phyloP scores from a whole-genome alignment of 30 jellyfish, hydroid and myxozoan species.

The Pelagia noctiluca region DNA sequence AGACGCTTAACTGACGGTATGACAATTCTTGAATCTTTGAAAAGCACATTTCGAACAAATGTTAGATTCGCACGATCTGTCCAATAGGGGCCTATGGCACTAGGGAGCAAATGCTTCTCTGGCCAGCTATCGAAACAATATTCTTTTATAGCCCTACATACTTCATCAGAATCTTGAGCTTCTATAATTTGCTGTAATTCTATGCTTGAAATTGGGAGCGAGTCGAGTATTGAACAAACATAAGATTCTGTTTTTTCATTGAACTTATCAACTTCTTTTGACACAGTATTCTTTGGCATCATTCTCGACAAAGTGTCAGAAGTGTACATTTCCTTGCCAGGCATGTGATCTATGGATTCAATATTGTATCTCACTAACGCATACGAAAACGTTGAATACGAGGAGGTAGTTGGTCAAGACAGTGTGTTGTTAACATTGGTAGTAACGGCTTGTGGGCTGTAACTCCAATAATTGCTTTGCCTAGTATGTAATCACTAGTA shows the following conservation, averaged over 20 bases:
- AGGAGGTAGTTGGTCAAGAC: conserved; percentile 54
- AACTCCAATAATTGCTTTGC: conserved; percentile 48
- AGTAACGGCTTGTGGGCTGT: conserved; percentile 54
- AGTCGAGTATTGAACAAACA: conserved; percentile 24
- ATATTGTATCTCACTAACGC: conserved; percentile 44
- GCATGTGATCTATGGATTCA: conserved; percentile 31
- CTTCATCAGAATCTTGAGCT: conserved; percentile 49
- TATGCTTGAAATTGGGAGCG: conserved; percentile 51
- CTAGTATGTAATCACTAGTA: conserved; percentile 60
- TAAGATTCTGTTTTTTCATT: conserved; percentile 21
- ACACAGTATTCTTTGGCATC: conserved; percentile 20
- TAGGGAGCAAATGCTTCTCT: conserved; percentile 23
- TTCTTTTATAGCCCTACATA: conserved; percentile 23
- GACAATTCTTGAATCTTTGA: conserved; percentile 27
- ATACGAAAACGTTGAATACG: conserved; percentile 34
- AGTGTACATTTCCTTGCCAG: conserved; percentile 55
- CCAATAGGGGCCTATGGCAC: conserved; percentile 52
- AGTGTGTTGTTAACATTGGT: conserved; percentile 53
- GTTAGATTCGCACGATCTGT: too few relatives aligned
- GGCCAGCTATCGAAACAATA: conserved; percentile 64
- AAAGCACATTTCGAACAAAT: too few relatives aligned
- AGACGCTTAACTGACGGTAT: conserved; percentile 43
- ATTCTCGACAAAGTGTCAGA: conserved; percentile 37
- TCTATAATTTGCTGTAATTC: conserved; percentile 36
- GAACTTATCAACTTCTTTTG: neutral